Percentiles rank a stretch among this genome's conserved stretches.
Conservation (phyloP, 2,113 vertebrate genomes). For the Polyodon spathula region DNA sequence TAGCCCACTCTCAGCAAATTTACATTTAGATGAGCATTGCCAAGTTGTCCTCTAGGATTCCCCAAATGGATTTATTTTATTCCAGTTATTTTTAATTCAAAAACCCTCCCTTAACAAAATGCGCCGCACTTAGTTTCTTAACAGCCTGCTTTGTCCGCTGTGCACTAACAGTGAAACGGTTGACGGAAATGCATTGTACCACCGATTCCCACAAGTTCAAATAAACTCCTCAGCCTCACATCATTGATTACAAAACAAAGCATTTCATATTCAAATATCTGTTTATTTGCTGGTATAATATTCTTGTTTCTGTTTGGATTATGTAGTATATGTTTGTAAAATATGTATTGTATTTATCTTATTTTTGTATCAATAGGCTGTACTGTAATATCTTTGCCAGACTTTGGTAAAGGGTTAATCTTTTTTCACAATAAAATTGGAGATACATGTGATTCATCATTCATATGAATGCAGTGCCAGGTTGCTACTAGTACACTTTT, state of each 20-base stretch:
- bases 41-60: slow-evolving; percentile 2
- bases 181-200: not conserved
- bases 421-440: too few relatives aligned
- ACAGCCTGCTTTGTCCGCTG: not conserved
- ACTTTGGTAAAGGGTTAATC: not conserved
- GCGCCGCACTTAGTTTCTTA: not conserved
- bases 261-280: too few relatives aligned
- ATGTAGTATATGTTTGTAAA: too few relatives aligned
- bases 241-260: too few relatives aligned
- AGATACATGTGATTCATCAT: not conserved
- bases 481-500: slow-evolving; percentile 5
- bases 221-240: too few relatives aligned
- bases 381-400: too few relatives aligned
- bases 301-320: too few relatives aligned
- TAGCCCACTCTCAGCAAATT: slow-evolving; percentile 2
- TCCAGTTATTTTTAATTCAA: not conserved
- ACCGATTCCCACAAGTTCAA: too few relatives aligned
- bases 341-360: too few relatives aligned
- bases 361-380: too few relatives aligned
- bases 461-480: not conserved
- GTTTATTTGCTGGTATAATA: too few relatives aligned
- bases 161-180: not conserved
- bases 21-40: slow-evolving; percentile 5
- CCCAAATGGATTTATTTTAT: slow-evolving; percentile 1
- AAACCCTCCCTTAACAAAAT: not conserved